Evolutionary conservation across 2,888 invertebrate genomes (phyloP).

Genomic region (Mechanitis messenoides): DNA sequence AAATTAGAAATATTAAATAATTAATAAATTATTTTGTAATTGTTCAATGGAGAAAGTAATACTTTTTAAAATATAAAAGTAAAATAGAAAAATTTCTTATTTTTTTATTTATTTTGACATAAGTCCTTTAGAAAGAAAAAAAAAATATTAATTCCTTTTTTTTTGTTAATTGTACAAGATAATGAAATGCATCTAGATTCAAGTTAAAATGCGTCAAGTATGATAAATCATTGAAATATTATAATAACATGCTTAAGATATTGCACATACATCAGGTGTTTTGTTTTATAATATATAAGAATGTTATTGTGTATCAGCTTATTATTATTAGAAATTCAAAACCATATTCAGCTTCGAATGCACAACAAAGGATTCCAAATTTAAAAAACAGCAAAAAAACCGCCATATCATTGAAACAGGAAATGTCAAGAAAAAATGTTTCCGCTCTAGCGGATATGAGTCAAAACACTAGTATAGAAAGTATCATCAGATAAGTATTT

Average conservation of each 20-base stretch:
- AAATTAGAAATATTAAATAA: conserved; percentile 12
- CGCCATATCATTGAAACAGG: conserved; percentile 33
- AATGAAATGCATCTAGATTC: conserved; percentile 60
- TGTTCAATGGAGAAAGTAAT: background rate
- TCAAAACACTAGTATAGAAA: conserved; percentile 40
- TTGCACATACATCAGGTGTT: conserved; percentile 6
- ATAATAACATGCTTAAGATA: conserved; percentile 24
- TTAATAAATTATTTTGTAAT: background rate
- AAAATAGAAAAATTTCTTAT: no score
- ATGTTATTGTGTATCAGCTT: background rate
- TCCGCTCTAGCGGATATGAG: conserved; percentile 38
- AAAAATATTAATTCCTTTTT: conserved; percentile 6
- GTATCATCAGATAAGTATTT: conserved; percentile 1
- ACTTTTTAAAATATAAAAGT: no score
- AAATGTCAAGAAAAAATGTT: conserved; percentile 43
- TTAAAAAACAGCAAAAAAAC: conserved; percentile 7
- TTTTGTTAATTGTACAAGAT: conserved; percentile 45
- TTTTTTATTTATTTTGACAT: no score
- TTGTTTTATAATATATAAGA: conserved; percentile 9
- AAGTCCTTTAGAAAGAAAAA: no score
- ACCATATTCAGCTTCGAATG: background rate
- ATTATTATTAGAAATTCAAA: background rate
- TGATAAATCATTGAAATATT: conserved; percentile 39
- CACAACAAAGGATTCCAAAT: conserved; percentile 1
- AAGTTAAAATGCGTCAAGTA: conserved; percentile 38